These are phyloP conservation scores for Drosophila atripex DNA, from an alignment of 2,888 invertebrate species.

Conservation along the genomic window DNA sequence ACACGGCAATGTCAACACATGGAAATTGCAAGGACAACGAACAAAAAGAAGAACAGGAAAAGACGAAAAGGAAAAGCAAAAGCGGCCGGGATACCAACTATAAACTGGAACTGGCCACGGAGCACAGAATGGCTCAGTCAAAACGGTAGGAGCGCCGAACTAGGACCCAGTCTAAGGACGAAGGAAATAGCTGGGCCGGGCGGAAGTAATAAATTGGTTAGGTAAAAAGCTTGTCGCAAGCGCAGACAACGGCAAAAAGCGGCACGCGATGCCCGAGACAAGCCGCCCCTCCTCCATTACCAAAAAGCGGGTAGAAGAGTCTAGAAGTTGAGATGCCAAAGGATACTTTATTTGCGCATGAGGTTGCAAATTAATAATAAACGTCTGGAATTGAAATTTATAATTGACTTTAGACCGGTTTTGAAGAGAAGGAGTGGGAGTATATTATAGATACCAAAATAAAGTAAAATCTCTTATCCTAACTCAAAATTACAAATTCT, in stretches of 20 bases:
- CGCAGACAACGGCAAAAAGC: conserved; percentile 59
- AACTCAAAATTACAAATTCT: too few relatives aligned
- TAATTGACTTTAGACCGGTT: conserved; percentile 41
- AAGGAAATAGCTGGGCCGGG: conserved; percentile 21
- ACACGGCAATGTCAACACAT: conserved; percentile 72
- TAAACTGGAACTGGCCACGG: conserved; percentile 26
- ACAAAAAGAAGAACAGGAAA: conserved; percentile 14
- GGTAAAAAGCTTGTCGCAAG: conserved; percentile 74
- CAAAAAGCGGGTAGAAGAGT: conserved; percentile 10
- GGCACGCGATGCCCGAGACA: conserved; percentile 58
- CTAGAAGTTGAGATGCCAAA: background rate
- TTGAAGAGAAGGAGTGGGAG: conserved; percentile 16
- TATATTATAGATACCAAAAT: background rate
- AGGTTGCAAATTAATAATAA: conserved; percentile 59
- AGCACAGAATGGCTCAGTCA: background rate
- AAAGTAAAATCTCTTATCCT: too few relatives aligned
- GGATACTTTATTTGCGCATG: conserved; percentile 53
- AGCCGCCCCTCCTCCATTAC: conserved; percentile 50
- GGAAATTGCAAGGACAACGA: conserved; percentile 72
- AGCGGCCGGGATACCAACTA: conserved; percentile 25
- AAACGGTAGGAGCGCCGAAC: conserved; percentile 11
- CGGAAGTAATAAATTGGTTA: conserved; percentile 78
- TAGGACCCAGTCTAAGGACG: conserved; percentile 13
- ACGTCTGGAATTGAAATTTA: conserved; percentile 29
- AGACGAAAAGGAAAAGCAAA: conserved; percentile 40